These are phyloP conservation scores for Coelopa frigida DNA, from an alignment of 1,140 invertebrate genomes.

Conservation along the genomic window DNA sequence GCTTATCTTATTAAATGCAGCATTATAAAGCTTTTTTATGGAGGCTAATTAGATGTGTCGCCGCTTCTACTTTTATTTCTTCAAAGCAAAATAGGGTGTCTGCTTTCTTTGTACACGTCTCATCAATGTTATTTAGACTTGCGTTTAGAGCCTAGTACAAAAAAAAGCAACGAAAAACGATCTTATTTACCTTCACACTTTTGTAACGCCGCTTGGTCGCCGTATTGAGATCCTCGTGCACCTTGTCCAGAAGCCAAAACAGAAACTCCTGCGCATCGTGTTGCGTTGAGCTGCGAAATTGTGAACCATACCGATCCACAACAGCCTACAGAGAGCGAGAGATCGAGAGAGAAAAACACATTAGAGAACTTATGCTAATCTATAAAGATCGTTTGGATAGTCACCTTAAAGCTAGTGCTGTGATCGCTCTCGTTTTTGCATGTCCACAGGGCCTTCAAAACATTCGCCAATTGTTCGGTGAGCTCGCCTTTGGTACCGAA, in stretches of 20 bases:
- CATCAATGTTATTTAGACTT: too few species aligned
- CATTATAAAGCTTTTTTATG: too few species aligned
- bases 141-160: too few species aligned
- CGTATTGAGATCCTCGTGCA: constrained; percentile 94
- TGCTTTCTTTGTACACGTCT: too few species aligned
- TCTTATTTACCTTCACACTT: constrained; percentile 72
- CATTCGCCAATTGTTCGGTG: constrained; percentile 82
- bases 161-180: too few species aligned
- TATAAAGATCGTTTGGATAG: constrained; percentile 9
- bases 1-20: too few species aligned
- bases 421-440: constrained; percentile 86
- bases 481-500: constrained; percentile 88
- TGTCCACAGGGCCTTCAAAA: constrained; percentile 90
- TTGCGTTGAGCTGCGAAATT: constrained; percentile 83
- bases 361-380: background rate
- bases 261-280: constrained; percentile 97
- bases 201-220: constrained; percentile 89
- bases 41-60: too few species aligned
- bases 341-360: constrained; percentile 1
- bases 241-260: constrained; percentile 92
- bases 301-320: constrained; percentile 82
- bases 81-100: too few species aligned
- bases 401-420: constrained; percentile 71
- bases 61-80: too few species aligned
- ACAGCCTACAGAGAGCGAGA: constrained; percentile 49